Evolutionary conservation across 2,113 vertebrate species (phyloP).

Genomic region (Castor canadensis): DNA sequence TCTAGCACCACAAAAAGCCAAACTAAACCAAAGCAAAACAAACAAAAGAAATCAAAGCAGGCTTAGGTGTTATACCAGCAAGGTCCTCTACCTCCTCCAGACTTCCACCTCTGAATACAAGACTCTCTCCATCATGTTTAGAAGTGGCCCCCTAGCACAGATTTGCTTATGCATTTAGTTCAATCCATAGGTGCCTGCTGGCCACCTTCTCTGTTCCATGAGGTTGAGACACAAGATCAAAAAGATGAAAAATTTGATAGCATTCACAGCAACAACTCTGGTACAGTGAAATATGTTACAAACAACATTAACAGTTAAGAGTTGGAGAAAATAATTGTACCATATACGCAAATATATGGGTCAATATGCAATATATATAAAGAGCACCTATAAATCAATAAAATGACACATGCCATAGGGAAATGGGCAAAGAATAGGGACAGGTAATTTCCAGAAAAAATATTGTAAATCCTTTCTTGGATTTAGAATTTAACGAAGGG

Average conservation of each 20-base stretch:
- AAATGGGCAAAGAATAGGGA: neutral
- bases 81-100: neutral
- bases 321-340: neutral
- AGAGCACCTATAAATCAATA: neutral
- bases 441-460: neutral
- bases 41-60: neutral
- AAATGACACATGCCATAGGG: neutral
- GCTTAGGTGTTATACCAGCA: neutral
- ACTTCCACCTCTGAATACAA: neutral
- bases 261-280: neutral
- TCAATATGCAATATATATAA: neutral
- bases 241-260: neutral
- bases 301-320: neutral
- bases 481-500: neutral
- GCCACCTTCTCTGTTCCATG: neutral
- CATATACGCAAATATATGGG: neutral
- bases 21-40: neutral
- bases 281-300: neutral
- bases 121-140: neutral
- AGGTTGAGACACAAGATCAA: neutral
- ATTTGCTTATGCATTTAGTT: constrained; percentile 41
- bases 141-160: neutral
- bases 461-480: neutral
- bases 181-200: neutral
- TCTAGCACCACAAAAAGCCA: neutral